A percentile compares a stretch with the other conserved stretches of the same genome.
Evolutionary conservation across 2,113 vertebrate genomes (phyloP).

Genomic region (Dipodomys merriami): DNA sequence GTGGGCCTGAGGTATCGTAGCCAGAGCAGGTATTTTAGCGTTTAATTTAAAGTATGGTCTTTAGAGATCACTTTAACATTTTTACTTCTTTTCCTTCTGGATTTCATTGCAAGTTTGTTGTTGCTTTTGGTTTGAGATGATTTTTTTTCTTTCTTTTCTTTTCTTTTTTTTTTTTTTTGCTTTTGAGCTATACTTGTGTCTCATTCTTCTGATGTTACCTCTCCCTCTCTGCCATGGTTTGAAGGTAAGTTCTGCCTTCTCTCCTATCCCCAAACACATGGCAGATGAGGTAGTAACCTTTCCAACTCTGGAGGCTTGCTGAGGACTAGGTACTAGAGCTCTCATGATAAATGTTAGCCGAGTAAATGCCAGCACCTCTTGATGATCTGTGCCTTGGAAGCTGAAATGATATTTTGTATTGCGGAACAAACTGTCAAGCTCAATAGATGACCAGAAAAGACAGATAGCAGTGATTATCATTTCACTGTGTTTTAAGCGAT

Average conservation of each 20-base stretch:
- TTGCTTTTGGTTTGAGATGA: neutral
- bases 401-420: neutral
- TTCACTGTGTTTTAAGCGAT: neutral
- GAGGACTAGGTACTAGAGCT: neutral
- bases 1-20: too few relatives aligned
- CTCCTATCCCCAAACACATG: rapidly evolving
- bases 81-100: neutral
- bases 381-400: neutral
- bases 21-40: neutral
- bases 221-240: neutral
- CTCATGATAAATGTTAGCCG: neutral
- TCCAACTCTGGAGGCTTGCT: neutral
- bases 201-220: neutral
- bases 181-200: neutral
- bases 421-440: neutral
- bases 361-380: neutral
- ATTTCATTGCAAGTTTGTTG: neutral
- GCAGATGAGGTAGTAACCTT: neutral
- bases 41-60: neutral
- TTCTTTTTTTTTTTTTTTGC: neutral
- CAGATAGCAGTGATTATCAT: neutral
- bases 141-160: neutral
- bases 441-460: neutral
- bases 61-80: neutral
- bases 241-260: rapidly evolving